These are phyloP conservation scores for Fregetta grallaria DNA, from an alignment of 2,113 vertebrate genomes.

Conservation along the genomic window DNA sequence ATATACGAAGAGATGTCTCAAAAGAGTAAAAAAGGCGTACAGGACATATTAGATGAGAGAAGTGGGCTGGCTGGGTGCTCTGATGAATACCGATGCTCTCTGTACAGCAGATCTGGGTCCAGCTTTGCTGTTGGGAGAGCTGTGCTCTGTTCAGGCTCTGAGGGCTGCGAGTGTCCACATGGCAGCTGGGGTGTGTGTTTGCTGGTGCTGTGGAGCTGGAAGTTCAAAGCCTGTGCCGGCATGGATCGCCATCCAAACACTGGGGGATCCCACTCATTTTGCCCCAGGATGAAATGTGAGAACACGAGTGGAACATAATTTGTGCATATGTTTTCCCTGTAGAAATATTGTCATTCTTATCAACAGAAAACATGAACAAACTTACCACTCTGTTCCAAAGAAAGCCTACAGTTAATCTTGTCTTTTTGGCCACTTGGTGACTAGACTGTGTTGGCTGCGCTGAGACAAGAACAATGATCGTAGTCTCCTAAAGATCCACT, in stretches of 20 bases:
- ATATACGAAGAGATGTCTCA: background rate
- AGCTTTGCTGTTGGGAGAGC: background rate
- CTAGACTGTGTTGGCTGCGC: background rate
- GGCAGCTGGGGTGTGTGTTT: background rate
- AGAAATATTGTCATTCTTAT: background rate
- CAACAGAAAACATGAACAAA: background rate
- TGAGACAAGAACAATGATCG: background rate
- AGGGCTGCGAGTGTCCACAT: background rate
- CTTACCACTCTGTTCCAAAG: background rate
- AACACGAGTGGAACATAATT: too few relatives aligned
- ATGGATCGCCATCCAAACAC: fast-evolving
- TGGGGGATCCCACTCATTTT: background rate
- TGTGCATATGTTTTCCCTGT: background rate
- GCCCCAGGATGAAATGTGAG: background rate
- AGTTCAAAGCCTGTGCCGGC: background rate
- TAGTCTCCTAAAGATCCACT: conserved; percentile 22
- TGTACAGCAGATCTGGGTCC: background rate
- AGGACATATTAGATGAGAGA: background rate
- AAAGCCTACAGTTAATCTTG: background rate
- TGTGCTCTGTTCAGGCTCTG: background rate
- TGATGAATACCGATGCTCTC: background rate
- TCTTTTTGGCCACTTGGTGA: background rate
- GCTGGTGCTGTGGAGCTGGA: background rate
- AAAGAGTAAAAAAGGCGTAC: background rate
- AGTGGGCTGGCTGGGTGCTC: background rate